Evolutionary conservation across 2,888 invertebrate species (phyloP).

Genomic region (Glomeris marginata): DNA sequence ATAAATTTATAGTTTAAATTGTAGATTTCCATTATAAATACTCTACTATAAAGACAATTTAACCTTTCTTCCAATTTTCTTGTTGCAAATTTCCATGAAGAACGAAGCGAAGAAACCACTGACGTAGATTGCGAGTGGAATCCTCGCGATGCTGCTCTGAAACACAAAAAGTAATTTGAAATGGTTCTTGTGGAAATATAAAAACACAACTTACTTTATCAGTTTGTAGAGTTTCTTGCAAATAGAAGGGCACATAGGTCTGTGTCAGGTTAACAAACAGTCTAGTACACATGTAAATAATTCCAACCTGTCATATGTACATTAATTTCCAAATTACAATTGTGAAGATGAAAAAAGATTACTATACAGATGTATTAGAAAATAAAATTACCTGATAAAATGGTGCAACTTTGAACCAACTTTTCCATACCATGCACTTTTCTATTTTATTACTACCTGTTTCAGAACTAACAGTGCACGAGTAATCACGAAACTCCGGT

Average conservation of each 20-base stretch:
- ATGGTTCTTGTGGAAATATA: neutral
- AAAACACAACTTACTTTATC: slow-evolving; percentile 39
- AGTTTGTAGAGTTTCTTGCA: slow-evolving; percentile 58
- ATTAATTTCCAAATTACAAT: too few species aligned
- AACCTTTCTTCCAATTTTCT: too few species aligned
- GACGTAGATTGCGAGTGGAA: slow-evolving; percentile 55
- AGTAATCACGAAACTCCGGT: too few species aligned
- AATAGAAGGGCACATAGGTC: slow-evolving; percentile 69
- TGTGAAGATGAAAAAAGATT: neutral
- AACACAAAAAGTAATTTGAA: neutral
- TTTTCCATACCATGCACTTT: slow-evolving; percentile 28
- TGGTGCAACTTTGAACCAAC: slow-evolving; percentile 32
- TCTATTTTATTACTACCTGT: neutral
- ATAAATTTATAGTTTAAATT: too few species aligned
- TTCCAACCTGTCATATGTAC: slow-evolving; percentile 34
- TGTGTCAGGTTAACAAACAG: slow-evolving; percentile 72
- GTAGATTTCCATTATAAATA: too few species aligned
- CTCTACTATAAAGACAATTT: too few species aligned
- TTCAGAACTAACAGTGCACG: too few species aligned
- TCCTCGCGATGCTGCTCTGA: slow-evolving; percentile 46
- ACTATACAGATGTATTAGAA: too few species aligned
- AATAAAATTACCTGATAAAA: slow-evolving; percentile 37
- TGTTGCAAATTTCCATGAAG: too few species aligned
- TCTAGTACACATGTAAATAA: slow-evolving; percentile 40
- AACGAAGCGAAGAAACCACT: too few species aligned